Evolutionary conservation across 2,797 vertebrate species (phyloP), one percentile per base, ranked within the genome.

Genomic region (Chrysocyon brachyurus): DNA sequence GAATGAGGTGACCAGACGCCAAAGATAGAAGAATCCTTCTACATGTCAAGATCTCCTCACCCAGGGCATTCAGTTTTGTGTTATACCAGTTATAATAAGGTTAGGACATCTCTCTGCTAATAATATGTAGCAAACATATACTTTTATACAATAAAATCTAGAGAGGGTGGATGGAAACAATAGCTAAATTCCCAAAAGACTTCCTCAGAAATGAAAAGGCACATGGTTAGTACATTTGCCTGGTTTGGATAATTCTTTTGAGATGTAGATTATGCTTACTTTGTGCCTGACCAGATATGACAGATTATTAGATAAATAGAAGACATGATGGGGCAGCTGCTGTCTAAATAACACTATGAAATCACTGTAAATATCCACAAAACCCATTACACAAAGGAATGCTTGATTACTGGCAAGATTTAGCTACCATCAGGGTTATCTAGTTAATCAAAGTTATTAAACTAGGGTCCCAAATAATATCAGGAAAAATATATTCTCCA

Each of bases 381-480:
- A 79, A 68, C 28, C 72, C 61, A 54, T 24, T 46, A 36, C n/a
- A 22, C 16, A 28, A 15, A 12, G 12, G 19, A 68, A 40, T 26
- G 22, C 19, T 78, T 61, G 78, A 40, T 59, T 88, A 84, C 54
- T 33, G 52, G 40, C 68, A 89, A 91, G 31, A 28, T 22, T 46
- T 70, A 85, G 11, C 57, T 75, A 59, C 21, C 19, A 40, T 14
- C 19, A 64, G 12, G 4, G 12, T 82, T 70, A n/a, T 17, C 33
- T 70, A 19, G 16, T 33, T 68, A 84, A 87, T 61, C 40, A 54
- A 14, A 96, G 79, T 87, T 61, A 89, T 89, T 73, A 79, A 79
- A 81, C 33, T 26, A 12, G 33, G 28, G 6, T 75, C 9, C 6
- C 68, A 68, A 59, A 33, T 52, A 72, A 56, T 26, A 59, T 33